Base-by-base conservation (phyloP, 1,140 invertebrate genomes). In the Rhynchophorus ferrugineus region DNA sequence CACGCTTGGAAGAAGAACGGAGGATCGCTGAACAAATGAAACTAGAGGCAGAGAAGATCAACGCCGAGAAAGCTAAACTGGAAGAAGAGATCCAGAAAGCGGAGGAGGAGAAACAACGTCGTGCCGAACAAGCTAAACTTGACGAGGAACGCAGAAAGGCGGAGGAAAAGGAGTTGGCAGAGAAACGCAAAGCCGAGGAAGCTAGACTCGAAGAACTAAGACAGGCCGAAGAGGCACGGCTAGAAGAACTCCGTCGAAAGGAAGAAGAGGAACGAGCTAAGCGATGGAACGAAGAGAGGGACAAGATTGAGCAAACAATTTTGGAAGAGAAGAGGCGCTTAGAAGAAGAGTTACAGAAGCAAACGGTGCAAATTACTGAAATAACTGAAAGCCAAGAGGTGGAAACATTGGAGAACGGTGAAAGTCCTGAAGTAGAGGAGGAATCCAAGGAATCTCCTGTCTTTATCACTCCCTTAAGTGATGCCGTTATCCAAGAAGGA, bases 401-500 rank as follows among this genome's bases (percentile, higher is more conserved):
- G 3, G 55, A 60, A 21, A 38, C 51, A 13, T 41, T 58, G 34
- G 39, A 49, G 16, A 64, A 16, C 20, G 53, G 43, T 14, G 62
- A 45, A 41, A 51, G 17, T 33, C 63, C 16, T 54, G 50, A 54
- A 24, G 41, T 60, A 16, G 55, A 56, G 47, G 55, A 56, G 47
- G 55, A 67, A 57, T 57, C 63, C 9, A 56, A 67, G 59, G 73
- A 67, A 65, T 67, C 62, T 59, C 80, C 83, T 1, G 62, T 74
- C 2, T 87, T 88, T 54, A 74, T 73, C 2, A 66, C 78, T 20
- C 79, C 79, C 1, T 67, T 91, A 0, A 76, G 78, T 46, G 83
- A 88, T 61, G 77, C 82, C 1, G 78, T 81, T 2, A 80, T 89
- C 18, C 77, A 83, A 33, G 89, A 91, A 69, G 88, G 65, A 18